phyloP scores from a whole-genome alignment of 2,113 vertebrate species.

The Apistogramma diplotaenia region DNA sequence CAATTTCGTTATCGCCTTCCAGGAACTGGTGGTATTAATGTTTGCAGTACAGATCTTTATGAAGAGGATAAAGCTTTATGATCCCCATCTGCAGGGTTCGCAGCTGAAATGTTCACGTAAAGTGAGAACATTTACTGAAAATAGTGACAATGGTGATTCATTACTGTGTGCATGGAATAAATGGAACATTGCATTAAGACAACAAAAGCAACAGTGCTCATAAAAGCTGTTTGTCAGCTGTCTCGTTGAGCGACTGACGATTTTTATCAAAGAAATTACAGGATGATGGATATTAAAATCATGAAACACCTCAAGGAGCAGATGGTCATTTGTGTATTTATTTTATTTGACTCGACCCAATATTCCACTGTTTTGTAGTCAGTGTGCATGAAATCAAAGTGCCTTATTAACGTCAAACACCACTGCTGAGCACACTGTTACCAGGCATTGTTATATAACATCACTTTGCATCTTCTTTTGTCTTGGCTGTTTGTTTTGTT shows the following conservation, averaged over 20 bases:
- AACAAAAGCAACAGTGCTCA: background rate
- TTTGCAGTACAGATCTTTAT: background rate
- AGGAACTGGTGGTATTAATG: background rate
- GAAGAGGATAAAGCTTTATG: constrained; percentile 5
- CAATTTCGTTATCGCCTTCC: background rate
- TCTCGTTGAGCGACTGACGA: background rate
- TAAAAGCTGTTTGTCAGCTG: background rate
- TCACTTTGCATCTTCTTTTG: background rate
- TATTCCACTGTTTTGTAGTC: background rate
- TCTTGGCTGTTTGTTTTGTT: background rate
- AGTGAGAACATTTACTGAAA: background rate
- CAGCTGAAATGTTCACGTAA: background rate
- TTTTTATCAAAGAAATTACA: background rate
- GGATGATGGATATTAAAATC: background rate
- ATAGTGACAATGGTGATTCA: background rate
- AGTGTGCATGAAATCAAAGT: background rate
- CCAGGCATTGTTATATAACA: background rate
- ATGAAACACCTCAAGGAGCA: background rate
- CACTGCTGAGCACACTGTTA: background rate
- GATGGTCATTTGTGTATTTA: background rate
- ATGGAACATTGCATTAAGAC: background rate
- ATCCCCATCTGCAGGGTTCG: background rate
- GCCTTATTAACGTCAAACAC: background rate
- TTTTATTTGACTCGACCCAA: background rate
- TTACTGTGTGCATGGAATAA: background rate